These are phyloP conservation scores for Eurystomus glaucurus DNA, from an alignment of 2,797 vertebrate genomes.

Conservation along the genomic window DNA sequence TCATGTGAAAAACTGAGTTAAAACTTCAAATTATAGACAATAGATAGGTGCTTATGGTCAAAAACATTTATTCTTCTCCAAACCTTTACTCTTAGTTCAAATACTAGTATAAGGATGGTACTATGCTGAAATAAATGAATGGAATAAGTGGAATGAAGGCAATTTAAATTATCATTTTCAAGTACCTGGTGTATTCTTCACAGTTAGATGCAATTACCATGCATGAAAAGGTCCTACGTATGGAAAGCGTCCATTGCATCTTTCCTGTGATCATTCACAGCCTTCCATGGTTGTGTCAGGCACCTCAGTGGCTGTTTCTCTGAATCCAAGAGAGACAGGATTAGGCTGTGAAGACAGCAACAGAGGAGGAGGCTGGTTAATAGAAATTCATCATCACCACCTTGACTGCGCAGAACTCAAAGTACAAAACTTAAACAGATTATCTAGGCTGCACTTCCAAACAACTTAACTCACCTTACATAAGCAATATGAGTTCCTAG, in stretches of 20 bases:
- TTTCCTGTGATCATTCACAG: background rate
- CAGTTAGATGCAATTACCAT: background rate
- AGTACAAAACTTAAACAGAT: background rate
- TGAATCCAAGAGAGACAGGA: background rate
- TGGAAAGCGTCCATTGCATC: background rate
- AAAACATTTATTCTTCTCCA: conserved; percentile 13
- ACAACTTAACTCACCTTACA: background rate
- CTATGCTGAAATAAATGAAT: background rate
- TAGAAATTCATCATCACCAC: background rate
- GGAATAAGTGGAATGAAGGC: background rate
- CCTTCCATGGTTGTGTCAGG: background rate
- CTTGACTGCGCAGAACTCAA: background rate
- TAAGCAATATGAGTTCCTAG: background rate
- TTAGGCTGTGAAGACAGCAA: background rate
- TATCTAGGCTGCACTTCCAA: background rate
- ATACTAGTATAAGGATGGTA: background rate
- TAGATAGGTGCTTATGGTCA: background rate
- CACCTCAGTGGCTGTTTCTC: background rate
- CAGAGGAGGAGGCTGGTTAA: background rate
- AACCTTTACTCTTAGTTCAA: background rate
- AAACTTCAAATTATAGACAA: conserved; percentile 35
- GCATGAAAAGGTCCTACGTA: background rate
- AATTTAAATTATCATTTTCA: conserved; percentile 26
- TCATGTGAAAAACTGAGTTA: conserved; percentile 44
- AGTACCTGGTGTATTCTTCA: background rate